Percentiles rank a stretch among this genome's conserved stretches.
Evolutionary conservation across 2,888 invertebrate genomes (phyloP).

Genomic region (Scaeva pyrastri): DNA sequence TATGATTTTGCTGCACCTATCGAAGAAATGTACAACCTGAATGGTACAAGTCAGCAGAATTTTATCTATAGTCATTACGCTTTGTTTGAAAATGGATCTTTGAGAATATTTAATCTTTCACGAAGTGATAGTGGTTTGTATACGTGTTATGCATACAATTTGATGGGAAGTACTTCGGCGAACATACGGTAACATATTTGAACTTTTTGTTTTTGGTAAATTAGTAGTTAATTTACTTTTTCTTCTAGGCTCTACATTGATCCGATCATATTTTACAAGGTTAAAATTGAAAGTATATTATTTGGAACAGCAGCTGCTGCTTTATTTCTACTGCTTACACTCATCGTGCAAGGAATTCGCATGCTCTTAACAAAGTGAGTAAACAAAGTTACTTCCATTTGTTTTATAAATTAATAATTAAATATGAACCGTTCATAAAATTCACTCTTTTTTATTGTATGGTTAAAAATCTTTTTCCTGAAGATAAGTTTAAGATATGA

Average conservation of each 20-base stretch:
- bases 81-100: constrained; percentile 90
- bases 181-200: constrained; percentile 85
- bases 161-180: constrained; percentile 91
- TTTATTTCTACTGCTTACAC: constrained; percentile 91
- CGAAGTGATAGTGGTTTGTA: constrained; percentile 94
- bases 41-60: constrained; percentile 78
- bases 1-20: constrained; percentile 80
- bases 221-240: neutral
- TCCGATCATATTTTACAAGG: constrained; percentile 92
- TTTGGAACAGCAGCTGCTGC: constrained; percentile 92
- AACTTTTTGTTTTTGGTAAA: neutral
- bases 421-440: too few species aligned
- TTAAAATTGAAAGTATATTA: constrained; percentile 92
- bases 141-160: constrained; percentile 93
- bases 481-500: too few species aligned
- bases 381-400: too few species aligned
- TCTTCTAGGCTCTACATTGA: constrained; percentile 89
- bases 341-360: constrained; percentile 91
- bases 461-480: too few species aligned
- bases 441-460: too few species aligned
- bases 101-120: constrained; percentile 89
- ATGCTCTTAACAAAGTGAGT: constrained; percentile 89
- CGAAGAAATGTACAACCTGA: constrained; percentile 78
- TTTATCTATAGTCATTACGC: constrained; percentile 79
- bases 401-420: too few species aligned